phyloP scores from a whole-genome alignment of 2,797 vertebrate species.

The Vultur gryphus region DNA sequence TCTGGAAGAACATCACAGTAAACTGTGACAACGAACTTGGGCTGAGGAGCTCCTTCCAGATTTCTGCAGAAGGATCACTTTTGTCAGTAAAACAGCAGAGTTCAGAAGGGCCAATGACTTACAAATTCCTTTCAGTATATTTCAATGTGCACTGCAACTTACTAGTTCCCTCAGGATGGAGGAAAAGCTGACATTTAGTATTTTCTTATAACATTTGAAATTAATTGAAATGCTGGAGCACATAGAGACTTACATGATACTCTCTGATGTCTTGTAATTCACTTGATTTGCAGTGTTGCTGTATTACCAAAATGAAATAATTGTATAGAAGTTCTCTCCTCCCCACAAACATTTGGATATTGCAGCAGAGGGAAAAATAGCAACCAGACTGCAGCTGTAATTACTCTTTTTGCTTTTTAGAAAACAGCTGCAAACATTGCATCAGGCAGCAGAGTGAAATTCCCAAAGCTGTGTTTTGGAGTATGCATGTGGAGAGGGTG shows the following conservation, averaged over 20 bases:
- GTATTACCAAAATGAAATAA: not conserved
- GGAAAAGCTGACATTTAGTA: not conserved
- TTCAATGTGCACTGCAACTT: not conserved
- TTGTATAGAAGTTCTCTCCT: not conserved
- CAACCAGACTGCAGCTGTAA: not conserved
- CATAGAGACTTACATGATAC: not conserved
- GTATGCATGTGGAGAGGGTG: not conserved
- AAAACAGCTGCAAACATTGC: fast-evolving
- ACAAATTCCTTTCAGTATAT: not conserved
- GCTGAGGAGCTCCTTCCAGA: not conserved
- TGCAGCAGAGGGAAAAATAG: fast-evolving
- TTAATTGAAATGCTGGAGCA: not conserved
- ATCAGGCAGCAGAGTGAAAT: fast-evolving
- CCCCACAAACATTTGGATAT: not conserved
- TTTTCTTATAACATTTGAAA: not conserved
- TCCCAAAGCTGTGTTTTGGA: not conserved
- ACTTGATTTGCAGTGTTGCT: not conserved
- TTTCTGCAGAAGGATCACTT: not conserved
- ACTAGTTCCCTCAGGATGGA: not conserved
- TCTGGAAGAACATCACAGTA: not conserved
- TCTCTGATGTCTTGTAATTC: not conserved
- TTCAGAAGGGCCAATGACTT: not conserved
- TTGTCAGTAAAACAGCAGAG: not conserved
- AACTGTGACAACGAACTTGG: not conserved
- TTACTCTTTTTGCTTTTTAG: not conserved